These are phyloP conservation scores for Zalophus californianus DNA, from an alignment of 2,797 vertebrate genomes.

Conservation along the genomic window DNA sequence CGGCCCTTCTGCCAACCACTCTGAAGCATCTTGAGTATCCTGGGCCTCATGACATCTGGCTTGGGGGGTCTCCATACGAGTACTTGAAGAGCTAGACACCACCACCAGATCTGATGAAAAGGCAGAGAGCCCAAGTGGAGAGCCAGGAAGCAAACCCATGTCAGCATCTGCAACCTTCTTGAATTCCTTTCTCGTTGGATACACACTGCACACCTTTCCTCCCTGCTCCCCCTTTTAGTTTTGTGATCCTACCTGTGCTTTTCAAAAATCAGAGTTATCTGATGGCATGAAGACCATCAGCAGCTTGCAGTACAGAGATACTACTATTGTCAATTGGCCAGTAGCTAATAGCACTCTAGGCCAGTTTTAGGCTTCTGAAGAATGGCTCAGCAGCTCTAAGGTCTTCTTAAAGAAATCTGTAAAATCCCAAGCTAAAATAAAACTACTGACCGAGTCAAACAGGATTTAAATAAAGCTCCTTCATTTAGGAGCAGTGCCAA, in stretches of 20 bases:
- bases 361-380: neutral
- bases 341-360: neutral
- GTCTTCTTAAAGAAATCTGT: slow-evolving; percentile 10
- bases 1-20: neutral
- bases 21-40: neutral
- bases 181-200: neutral
- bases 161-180: neutral
- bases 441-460: neutral
- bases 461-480: neutral
- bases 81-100: neutral
- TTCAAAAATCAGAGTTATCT: neutral
- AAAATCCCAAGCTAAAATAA: slow-evolving; percentile 20
- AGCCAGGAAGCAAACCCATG: neutral
- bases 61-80: neutral
- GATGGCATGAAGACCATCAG: neutral
- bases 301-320: neutral
- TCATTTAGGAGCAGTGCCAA: neutral
- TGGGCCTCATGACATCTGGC: neutral
- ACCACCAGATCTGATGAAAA: neutral
- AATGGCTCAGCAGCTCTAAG: neutral
- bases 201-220: neutral
- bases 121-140: neutral
- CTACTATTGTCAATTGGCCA: neutral
- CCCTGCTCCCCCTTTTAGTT: neutral
- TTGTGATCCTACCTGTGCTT: neutral